A percentile compares a stretch with the other conserved stretches of the same genome.
Evolutionary conservation across 23 tunicate genomes (phyloP).

Genomic region (Trididemnum nubilum): DNA sequence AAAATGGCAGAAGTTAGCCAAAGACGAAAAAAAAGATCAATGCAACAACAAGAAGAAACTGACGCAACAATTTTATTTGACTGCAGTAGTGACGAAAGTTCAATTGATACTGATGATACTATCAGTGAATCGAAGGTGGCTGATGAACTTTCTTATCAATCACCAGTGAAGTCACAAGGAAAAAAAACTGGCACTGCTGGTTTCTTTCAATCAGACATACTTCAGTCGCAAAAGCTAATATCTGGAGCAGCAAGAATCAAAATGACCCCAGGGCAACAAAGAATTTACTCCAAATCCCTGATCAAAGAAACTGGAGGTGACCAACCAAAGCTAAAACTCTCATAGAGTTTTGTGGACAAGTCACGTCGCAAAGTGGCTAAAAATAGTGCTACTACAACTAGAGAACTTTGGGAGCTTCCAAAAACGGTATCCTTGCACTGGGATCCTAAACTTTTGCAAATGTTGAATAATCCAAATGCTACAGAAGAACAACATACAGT

Average conservation of each 20-base stretch:
- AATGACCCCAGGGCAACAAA: constrained; percentile 16
- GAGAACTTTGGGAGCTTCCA: constrained; percentile 11
- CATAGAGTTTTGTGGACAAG: constrained; percentile 15
- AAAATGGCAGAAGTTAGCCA: neutral
- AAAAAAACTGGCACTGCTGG: constrained; percentile 22
- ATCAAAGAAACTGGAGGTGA: constrained; percentile 19
- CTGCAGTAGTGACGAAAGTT: constrained; percentile 11
- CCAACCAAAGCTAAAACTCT: constrained; percentile 10
- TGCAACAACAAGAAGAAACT: constrained; percentile 6
- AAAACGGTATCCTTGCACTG: constrained; percentile 19
- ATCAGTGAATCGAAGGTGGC: constrained; percentile 15
- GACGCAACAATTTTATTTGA: neutral
- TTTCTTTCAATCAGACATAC: neutral
- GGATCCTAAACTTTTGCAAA: constrained; percentile 4
- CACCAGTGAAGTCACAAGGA: constrained; percentile 15
- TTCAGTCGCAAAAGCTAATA: constrained; percentile 24
- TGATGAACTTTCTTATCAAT: constrained; percentile 17
- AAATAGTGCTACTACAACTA: constrained; percentile 18
- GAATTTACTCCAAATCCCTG: constrained; percentile 17
- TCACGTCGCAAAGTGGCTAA: constrained; percentile 7
- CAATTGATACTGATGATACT: constrained; percentile 7
- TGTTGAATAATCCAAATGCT: constrained; percentile 21
- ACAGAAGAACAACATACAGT: constrained; percentile 9
- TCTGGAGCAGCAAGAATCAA: constrained; percentile 23
- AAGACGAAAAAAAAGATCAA: constrained; percentile 1